Evolutionary conservation across 2,113 vertebrate genomes (phyloP), one percentile per base, ranked within the genome.

Genomic region (human): DNA sequence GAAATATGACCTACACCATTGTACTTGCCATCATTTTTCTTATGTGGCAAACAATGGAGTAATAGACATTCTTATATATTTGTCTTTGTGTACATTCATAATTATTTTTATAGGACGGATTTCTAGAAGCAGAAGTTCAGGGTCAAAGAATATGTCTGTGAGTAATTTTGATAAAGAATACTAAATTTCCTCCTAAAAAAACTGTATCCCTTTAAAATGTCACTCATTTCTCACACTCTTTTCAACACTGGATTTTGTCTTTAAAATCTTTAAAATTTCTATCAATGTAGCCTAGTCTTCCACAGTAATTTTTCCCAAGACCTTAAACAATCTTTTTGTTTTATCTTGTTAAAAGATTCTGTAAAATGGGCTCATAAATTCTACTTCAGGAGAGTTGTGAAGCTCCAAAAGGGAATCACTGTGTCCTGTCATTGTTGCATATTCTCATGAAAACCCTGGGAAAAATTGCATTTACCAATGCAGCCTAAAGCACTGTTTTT

Each of bases 161-260:
- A 57, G 23, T 90, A 81, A 78, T 70, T 64, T 96, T 93, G 17
- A 89, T 50, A 85, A 86, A 30, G 80, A 80, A 85, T 96, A n/a
- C 14, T 85, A n/a, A 75, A 90, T 90, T 87, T 48, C 38, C 30
- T 92, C 70, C 25, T 89, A 30, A 75, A 89, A 55, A 94, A 38
- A 55, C 59, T 70, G 4, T 76, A 52, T 81, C 11, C 50, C 20
- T 64, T 95, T 78, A 93, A 23, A 68, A 50, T 32, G 73, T 12
- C 27, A 18, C 30, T 81, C 8, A 82, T 52, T 81, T 70, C 18
- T 84, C 40, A 66, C 68, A 11, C 4, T 5, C 52, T 55, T 55
- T 20, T 55, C 18, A 55, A 55, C 52, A 55, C 52, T 55, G 52
- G 6, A 55, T 20, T 55, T 94, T 68, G 8, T 27, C 45, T 70